These are phyloP conservation scores for Conops quadrifasciatus DNA, from an alignment of 2,888 invertebrate genomes.

Conservation along the genomic window DNA sequence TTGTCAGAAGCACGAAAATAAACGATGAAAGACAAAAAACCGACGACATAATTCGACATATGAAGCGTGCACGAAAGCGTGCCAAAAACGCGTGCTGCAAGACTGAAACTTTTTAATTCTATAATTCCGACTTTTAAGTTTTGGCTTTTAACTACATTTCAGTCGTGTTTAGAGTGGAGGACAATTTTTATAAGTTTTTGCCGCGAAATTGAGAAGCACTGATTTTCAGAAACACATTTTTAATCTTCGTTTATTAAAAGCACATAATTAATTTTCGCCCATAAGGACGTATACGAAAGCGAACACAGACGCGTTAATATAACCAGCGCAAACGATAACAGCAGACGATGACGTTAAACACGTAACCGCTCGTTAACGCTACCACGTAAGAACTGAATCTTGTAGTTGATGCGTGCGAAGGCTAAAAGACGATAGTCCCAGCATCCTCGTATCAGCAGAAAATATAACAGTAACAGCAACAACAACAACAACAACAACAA, in stretches of 20 bases:
- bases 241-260: neutral
- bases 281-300: neutral
- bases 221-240: no score
- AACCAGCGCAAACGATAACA: neutral
- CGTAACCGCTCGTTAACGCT: conserved; percentile 55
- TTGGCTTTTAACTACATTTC: no score
- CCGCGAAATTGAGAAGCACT: no score
- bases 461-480: no score
- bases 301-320: neutral
- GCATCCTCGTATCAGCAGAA: conserved; percentile 15
- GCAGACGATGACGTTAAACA: conserved; percentile 15
- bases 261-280: neutral
- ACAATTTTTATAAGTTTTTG: no score
- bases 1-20: neutral
- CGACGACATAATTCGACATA: neutral
- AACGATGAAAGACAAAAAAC: neutral
- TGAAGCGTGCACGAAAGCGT: neutral
- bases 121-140: no score
- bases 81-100: neutral
- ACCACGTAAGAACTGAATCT: conserved; percentile 57
- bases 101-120: no score
- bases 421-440: conserved; percentile 46
- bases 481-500: no score
- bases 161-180: neutral
- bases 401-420: conserved; percentile 44